Base-by-base conservation (phyloP, 2,888 invertebrate species). In the Endotricha flammealis region DNA sequence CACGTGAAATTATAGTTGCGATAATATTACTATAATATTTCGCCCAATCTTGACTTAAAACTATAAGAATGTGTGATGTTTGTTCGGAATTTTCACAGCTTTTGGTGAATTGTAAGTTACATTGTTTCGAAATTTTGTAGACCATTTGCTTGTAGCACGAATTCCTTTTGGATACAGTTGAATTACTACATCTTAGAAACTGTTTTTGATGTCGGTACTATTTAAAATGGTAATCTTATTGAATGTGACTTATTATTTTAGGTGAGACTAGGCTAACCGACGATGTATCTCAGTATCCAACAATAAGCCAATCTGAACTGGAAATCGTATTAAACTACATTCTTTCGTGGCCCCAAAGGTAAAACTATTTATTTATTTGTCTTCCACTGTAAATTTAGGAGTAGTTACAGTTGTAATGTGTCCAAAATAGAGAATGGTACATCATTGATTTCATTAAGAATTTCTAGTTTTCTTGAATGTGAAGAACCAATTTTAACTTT, bases 81-180 rank as follows among this genome's bases (percentile, higher is more conserved):
- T 97, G 97, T 89, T 92, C 94, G 76, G 96, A 96, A 88, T 94
- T 96, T 90, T 91, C 95, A 86, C 94, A 95, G 88, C 92, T 97
- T 85, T 91, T 97, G 80, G 91, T 95, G 56, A 85, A 86, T 80
- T 88, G 87, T 88, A 82, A 86, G 87, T 79, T 73, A 78, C 82
- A 73, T 82, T 82, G 82, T 83, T 83, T 82, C 75, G 66, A 77
- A 76, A 75, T 74, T 67, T 65, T 59, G 49, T 57, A 58, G 57
- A 53, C 54, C 51, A 66, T 63, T 67, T 60, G 56, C 53, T 54
- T 57, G 48, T 55, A 43, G 33, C 38, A 43, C 46, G 35, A 48
- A 44, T 48, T 51, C 42, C 51, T 52, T 58, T 23, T 13, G 13
- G 22, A 14, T 20, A 23, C 20, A 20, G 2, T 53, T 48, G 48